Conservation (phyloP, 2,888 invertebrate genomes). For the Sepiola atlantica region DNA sequence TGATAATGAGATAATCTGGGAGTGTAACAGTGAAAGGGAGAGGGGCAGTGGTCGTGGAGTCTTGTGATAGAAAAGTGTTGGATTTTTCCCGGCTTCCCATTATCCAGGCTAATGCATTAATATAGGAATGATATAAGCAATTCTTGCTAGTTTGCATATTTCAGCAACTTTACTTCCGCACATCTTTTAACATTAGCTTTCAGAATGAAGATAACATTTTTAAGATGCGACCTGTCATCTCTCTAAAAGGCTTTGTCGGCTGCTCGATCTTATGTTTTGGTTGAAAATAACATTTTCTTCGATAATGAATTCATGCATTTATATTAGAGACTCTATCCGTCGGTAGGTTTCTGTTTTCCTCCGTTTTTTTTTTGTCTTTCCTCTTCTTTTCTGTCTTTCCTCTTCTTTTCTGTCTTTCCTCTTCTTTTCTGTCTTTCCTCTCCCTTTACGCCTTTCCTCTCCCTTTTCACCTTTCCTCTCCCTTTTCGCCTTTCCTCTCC, state of each 20-base stretch:
- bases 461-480: background rate
- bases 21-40: background rate
- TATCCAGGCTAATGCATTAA: background rate
- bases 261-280: too few relatives aligned
- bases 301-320: too few relatives aligned
- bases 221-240: too few relatives aligned
- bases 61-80: background rate
- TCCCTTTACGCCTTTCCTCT: background rate
- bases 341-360: background rate
- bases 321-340: too few relatives aligned
- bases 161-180: constrained; percentile 5
- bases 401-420: background rate
- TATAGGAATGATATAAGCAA: background rate
- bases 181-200: background rate
- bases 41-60: background rate
- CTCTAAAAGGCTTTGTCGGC: too few relatives aligned
- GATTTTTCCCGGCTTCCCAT: background rate
- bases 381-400: background rate
- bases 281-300: too few relatives aligned
- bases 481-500: too few relatives aligned
- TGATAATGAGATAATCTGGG: background rate
- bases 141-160: background rate
- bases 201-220: too few relatives aligned
- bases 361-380: background rate
- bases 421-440: background rate